phyloP scores from a whole-genome alignment of 2,888 invertebrate genomes.

The Drosophila infuscata region DNA sequence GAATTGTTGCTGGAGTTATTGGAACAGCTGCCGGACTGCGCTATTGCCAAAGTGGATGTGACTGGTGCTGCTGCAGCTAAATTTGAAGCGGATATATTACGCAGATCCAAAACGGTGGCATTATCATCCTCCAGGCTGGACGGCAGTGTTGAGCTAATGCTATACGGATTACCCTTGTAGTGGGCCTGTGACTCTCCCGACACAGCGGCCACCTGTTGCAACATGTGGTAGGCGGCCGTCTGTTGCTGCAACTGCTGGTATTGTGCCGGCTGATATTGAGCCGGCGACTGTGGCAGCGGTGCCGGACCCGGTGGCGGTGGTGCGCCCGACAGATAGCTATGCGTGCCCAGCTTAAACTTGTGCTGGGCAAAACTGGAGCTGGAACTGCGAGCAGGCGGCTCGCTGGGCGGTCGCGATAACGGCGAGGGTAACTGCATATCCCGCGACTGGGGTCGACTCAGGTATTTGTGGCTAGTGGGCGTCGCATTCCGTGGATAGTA shows the following conservation, averaged over 20 bases:
- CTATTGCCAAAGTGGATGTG: constrained; percentile 33
- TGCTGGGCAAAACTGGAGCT: constrained; percentile 84
- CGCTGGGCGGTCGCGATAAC: constrained; percentile 75
- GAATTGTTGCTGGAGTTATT: background rate
- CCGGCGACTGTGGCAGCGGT: constrained; percentile 44
- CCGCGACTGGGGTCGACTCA: constrained; percentile 83
- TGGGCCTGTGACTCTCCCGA: constrained; percentile 69
- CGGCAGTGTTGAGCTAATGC: constrained; percentile 34
- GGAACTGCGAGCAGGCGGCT: constrained; percentile 64
- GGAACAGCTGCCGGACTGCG: constrained; percentile 27
- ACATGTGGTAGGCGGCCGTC: constrained; percentile 77
- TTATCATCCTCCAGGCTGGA: constrained; percentile 76
- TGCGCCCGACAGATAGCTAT: constrained; percentile 43
- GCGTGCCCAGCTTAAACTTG: constrained; percentile 83
- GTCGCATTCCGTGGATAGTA: constrained; percentile 80
- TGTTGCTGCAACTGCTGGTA: constrained; percentile 74
- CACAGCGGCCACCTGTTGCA: constrained; percentile 72
- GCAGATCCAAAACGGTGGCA: constrained; percentile 84
- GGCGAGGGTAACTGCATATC: constrained; percentile 79
- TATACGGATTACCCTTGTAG: constrained; percentile 77
- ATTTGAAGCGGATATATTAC: constrained; percentile 75
- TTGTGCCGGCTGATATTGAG: constrained; percentile 69
- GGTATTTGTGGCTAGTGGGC: constrained; percentile 77
- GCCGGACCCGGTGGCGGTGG: constrained; percentile 7
- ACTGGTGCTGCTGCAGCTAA: constrained; percentile 41